Percentiles rank a stretch among this genome's conserved stretches.
These are phyloP conservation scores for Empidonax alnorum DNA, from an alignment of 2,113 vertebrate species.

Conservation along the genomic window DNA sequence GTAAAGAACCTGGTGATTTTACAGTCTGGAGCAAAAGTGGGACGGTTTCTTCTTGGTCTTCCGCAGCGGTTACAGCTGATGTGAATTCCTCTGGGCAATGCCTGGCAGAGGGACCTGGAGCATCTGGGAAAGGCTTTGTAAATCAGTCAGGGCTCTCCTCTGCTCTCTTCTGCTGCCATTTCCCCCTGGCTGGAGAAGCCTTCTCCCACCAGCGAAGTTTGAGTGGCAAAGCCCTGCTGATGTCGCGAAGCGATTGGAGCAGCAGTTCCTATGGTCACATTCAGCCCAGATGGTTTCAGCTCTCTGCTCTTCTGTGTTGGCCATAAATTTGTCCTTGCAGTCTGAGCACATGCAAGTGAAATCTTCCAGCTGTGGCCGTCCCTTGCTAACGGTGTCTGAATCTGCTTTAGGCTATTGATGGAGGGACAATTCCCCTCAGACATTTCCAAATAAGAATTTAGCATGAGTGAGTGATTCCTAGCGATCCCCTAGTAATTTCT, in stretches of 20 bases:
- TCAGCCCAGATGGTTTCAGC: background rate
- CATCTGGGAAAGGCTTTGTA: background rate
- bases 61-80: background rate
- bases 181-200: background rate
- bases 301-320: background rate
- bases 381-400: background rate
- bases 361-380: background rate
- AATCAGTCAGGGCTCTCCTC: background rate
- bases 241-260: rapidly evolving
- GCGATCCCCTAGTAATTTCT: background rate
- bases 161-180: rapidly evolving
- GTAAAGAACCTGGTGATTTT: background rate
- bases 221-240: background rate
- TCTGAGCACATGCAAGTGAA: background rate
- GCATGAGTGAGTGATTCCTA: background rate
- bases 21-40: background rate
- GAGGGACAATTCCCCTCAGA: background rate
- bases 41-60: background rate
- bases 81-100: background rate
- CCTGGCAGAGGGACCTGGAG: background rate
- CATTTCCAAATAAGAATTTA: background rate
- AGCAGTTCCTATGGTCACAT: rapidly evolving
- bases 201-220: rapidly evolving
- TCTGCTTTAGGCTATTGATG: background rate
- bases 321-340: background rate